These are phyloP conservation scores for Tolypeutes matacus DNA, from an alignment of 2,797 vertebrate genomes.

Conservation along the genomic window DNA sequence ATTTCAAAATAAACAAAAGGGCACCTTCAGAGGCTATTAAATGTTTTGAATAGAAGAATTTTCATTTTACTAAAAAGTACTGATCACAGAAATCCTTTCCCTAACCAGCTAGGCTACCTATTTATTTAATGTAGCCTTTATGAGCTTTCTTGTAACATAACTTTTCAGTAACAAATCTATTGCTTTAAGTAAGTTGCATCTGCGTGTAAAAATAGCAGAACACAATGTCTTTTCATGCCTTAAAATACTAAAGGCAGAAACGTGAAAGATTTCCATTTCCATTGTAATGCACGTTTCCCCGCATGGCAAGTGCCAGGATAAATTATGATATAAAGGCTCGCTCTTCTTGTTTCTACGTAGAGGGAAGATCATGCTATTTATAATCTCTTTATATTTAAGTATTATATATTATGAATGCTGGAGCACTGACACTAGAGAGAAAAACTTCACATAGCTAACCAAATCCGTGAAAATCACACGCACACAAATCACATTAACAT, in stretches of 20 bases:
- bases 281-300: background rate
- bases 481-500: background rate
- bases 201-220: conserved; percentile 39
- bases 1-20: conserved; percentile 22
- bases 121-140: background rate
- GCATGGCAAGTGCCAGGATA: background rate
- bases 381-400: background rate
- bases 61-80: conserved; percentile 19
- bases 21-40: background rate
- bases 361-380: background rate
- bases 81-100: background rate
- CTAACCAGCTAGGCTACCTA: background rate
- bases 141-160: background rate
- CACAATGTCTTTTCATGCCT: background rate
- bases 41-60: background rate
- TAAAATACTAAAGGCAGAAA: conserved; percentile 40
- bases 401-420: background rate
- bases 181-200: background rate
- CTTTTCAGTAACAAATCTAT: background rate
- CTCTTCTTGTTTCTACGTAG: background rate
- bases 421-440: background rate
- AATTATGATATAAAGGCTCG: background rate
- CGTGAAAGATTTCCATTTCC: conserved; percentile 3
- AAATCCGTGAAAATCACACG: background rate
- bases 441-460: background rate